Base-by-base conservation (phyloP, 2,797 vertebrate species). In the Yasuhikotakia modesta region DNA sequence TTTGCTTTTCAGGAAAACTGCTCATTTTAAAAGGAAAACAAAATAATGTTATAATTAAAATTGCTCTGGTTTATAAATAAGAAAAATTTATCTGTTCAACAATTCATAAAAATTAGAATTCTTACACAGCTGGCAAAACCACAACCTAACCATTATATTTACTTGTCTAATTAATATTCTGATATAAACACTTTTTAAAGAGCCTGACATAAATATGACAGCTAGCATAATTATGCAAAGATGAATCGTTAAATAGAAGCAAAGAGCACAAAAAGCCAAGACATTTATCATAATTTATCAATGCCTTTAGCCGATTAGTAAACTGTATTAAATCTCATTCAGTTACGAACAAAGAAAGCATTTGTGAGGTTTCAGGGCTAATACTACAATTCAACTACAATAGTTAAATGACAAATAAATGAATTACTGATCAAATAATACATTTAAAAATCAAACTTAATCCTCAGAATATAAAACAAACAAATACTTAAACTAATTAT, bases 31-130 rank as follows among this genome's bases (percentile, higher is more conserved):
- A 74, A 12, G 10, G 13, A 39, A 7, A 21, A 27, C 7, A 53
- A 73, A 4, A 27, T 27, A 2, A 27, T 52, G 58, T 89, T 91
- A 27, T 27, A 89, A 92, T 92, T 90, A 90, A 91, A 86, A 91
- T 91, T 91, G 89, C 89, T 86, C 82, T 5, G 17, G 30, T 45
- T 21, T 64, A 21, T 10, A 10, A 43, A 43, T 11, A 43, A 10
- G 8, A 43, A 43, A 43, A 3, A 30, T 27, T 27, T 1, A 30
- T 21, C 22, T 32, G 19, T 48, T 4, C 43, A 48, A 5, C n/a
- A 30, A 73, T 30, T 30, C 19, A 61, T 14, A 19, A 19, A 46
- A 61, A 2, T 8, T 1, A 4, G 7, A 30, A 64, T 19, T n/a
- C 32, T 66, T 65, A 39, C 4, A 10, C 16, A 68, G 35, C 30